These are phyloP conservation scores for Alca torda DNA, from an alignment of 2,797 vertebrate species.

Conservation along the genomic window DNA sequence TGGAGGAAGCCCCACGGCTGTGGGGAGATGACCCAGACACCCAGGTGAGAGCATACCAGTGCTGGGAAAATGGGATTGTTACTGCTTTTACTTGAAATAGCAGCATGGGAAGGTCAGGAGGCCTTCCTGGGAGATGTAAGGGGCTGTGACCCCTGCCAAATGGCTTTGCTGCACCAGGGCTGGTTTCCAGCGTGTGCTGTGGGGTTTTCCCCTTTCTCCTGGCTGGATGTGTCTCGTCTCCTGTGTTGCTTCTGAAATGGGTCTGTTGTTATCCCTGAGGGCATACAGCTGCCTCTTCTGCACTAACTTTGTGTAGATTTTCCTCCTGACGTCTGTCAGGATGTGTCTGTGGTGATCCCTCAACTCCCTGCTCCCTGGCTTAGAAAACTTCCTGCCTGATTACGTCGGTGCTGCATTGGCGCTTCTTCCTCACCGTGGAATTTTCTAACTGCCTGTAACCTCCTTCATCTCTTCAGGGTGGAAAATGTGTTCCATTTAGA, in stretches of 20 bases:
- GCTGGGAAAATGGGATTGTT: rapidly evolving
- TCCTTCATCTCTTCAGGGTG: background rate
- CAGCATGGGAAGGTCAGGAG: background rate
- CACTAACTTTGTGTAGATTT: background rate
- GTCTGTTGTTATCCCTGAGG: background rate
- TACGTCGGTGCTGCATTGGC: rapidly evolving
- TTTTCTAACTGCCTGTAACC: background rate
- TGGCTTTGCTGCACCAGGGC: rapidly evolving
- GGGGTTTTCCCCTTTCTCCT: background rate
- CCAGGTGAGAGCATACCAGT: background rate
- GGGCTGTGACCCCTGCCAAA: background rate
- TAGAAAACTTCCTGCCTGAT: background rate
- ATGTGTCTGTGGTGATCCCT: background rate
- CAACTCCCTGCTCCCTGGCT: rapidly evolving
- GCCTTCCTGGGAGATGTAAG: rapidly evolving
- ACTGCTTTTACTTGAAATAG: background rate
- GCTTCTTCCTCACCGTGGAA: rapidly evolving
- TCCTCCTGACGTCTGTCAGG: background rate
- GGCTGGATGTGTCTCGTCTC: background rate
- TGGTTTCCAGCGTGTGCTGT: rapidly evolving
- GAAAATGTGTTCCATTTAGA: rapidly evolving
- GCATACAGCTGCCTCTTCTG: background rate
- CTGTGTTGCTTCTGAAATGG: too few species aligned
- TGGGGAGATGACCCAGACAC: background rate
- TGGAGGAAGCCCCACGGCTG: rapidly evolving